Evolutionary conservation across 2,797 vertebrate species (phyloP).

Genomic region (Tenualosa thibaudeaui): DNA sequence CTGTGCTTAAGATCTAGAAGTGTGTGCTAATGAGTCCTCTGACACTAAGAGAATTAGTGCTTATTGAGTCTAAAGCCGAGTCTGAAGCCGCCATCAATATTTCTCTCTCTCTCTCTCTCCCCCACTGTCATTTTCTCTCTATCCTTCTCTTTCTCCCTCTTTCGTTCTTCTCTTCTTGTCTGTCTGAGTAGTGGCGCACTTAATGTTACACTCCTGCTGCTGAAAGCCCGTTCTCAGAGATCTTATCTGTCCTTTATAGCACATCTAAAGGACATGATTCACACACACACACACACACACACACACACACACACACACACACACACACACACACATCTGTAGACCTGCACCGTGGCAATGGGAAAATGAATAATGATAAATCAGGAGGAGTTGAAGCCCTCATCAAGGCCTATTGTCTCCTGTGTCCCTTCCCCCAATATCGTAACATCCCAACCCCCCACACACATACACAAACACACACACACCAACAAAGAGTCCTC

Average conservation of each 20-base stretch:
- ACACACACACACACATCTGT: slow-evolving; percentile 2
- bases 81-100: neutral
- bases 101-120: neutral
- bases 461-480: slow-evolving; percentile 1
- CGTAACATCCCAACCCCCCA: slow-evolving; percentile 34
- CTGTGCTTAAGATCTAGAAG: neutral
- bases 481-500: neutral
- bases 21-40: neutral
- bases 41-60: neutral
- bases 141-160: neutral
- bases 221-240: neutral
- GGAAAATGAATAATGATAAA: slow-evolving; percentile 47
- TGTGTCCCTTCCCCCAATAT: slow-evolving; percentile 30
- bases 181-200: too few relatives aligned
- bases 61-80: slow-evolving; percentile 2
- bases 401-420: slow-evolving; percentile 51
- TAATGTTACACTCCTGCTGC: neutral
- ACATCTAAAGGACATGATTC: slow-evolving; percentile 1
- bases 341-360: slow-evolving; percentile 42
- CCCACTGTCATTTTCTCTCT: neutral
- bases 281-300: slow-evolving; percentile 19
- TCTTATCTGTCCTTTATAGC: neutral
- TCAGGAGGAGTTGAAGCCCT: slow-evolving; percentile 57
- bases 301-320: slow-evolving; percentile 13
- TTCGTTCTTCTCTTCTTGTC: too few relatives aligned